phyloP scores from a whole-genome alignment of 2,888 invertebrate genomes.

The Cataglyphis livida region DNA sequence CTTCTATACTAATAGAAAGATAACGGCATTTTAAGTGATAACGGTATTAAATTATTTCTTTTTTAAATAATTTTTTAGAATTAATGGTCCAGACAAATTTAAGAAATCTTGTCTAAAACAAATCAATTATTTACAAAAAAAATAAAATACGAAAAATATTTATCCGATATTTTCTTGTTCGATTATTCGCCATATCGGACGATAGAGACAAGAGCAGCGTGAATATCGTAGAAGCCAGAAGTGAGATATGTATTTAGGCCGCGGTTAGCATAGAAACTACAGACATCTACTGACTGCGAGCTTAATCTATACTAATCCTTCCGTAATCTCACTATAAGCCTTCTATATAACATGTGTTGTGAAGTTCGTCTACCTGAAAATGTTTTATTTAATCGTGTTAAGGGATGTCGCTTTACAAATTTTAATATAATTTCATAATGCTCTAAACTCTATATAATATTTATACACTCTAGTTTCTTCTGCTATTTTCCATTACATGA shows the following conservation, averaged over 20 bases:
- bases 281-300: constrained; percentile 76
- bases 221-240: constrained; percentile 62
- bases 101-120: neutral
- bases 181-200: constrained; percentile 37
- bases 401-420: constrained; percentile 41
- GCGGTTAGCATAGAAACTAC: constrained; percentile 82
- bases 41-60: neutral
- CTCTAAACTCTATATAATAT: neutral
- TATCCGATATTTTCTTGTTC: constrained; percentile 44
- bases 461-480: neutral
- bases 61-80: neutral
- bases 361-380: constrained; percentile 64
- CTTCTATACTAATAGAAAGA: neutral
- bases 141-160: constrained; percentile 5
- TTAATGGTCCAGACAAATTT: neutral
- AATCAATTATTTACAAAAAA: neutral
- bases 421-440: constrained; percentile 12
- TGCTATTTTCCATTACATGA: constrained; percentile 4
- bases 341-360: constrained; percentile 59
- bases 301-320: constrained; percentile 83
- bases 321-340: constrained; percentile 75
- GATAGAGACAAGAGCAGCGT: constrained; percentile 9
- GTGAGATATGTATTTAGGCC: constrained; percentile 79
- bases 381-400: constrained; percentile 63
- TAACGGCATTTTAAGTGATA: neutral